Conservation (phyloP, 2,888 invertebrate species). For the Dolichomitus sp. region DNA sequence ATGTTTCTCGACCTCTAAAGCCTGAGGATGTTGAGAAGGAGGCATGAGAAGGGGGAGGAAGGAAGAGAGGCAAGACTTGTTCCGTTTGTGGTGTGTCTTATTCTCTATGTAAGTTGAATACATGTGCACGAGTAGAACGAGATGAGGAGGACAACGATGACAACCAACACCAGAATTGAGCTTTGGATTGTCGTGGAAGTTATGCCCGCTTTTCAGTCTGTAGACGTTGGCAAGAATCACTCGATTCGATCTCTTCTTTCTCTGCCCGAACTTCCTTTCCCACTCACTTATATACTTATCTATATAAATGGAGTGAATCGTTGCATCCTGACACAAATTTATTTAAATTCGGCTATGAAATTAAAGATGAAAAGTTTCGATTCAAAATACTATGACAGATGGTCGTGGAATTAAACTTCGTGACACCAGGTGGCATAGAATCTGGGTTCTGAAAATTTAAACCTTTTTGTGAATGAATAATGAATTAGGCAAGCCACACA, state of each 20-base stretch:
- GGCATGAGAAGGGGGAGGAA: neutral
- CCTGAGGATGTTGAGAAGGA: neutral
- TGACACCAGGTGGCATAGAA: neutral
- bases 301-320: neutral
- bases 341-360: neutral
- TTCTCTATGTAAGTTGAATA: slow-evolving; percentile 11
- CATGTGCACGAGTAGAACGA: slow-evolving; percentile 13
- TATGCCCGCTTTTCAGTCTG: slow-evolving; percentile 8
- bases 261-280: neutral
- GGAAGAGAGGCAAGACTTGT: slow-evolving; percentile 5
- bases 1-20: neutral
- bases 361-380: neutral
- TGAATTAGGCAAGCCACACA: neutral
- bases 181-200: slow-evolving; percentile 53
- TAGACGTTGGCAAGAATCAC: slow-evolving; percentile 5
- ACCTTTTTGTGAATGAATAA: neutral
- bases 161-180: slow-evolving; percentile 23
- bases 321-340: neutral
- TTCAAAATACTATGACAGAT: neutral
- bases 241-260: slow-evolving; percentile 25
- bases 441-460: neutral
- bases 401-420: neutral
- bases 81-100: slow-evolving; percentile 49
- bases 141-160: slow-evolving; percentile 41
- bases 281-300: neutral